phyloP scores from a whole-genome alignment of 1,140 invertebrate species.

The Bemisia tabaci region DNA sequence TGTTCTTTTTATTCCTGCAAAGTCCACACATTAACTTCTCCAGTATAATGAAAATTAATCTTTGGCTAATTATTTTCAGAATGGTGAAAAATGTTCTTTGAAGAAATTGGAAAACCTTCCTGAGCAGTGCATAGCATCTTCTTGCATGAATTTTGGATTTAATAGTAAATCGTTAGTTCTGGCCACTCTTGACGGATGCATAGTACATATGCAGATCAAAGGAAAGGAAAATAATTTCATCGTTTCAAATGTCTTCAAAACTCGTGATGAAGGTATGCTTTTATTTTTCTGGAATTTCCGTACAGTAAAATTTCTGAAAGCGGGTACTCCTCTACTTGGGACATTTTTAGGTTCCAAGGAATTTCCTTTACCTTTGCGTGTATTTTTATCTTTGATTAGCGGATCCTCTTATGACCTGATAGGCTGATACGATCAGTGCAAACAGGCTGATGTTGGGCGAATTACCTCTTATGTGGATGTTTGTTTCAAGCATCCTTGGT shows the following conservation, averaged over 20 bases:
- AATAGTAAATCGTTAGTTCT: neutral
- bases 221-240: neutral
- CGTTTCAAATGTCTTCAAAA: neutral
- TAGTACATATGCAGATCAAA: neutral
- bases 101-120: conserved; percentile 33
- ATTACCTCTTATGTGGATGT: no score
- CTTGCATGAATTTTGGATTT: conserved; percentile 33
- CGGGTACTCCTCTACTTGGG: neutral
- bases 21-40: no score
- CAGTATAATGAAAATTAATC: no score
- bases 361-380: no score
- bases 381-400: no score
- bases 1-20: no score
- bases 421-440: no score
- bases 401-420: no score
- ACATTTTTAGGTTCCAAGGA: no score
- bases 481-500: no score
- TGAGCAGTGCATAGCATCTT: conserved; percentile 29
- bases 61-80: no score
- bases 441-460: no score
- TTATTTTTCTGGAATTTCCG: neutral
- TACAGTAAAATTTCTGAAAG: neutral
- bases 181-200: neutral
- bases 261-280: neutral
- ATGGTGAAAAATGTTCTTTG: conserved; percentile 31